Evolutionary conservation across 2,888 invertebrate genomes (phyloP), one percentile per base, ranked within the genome.

Genomic region (Agriotes lineatus): DNA sequence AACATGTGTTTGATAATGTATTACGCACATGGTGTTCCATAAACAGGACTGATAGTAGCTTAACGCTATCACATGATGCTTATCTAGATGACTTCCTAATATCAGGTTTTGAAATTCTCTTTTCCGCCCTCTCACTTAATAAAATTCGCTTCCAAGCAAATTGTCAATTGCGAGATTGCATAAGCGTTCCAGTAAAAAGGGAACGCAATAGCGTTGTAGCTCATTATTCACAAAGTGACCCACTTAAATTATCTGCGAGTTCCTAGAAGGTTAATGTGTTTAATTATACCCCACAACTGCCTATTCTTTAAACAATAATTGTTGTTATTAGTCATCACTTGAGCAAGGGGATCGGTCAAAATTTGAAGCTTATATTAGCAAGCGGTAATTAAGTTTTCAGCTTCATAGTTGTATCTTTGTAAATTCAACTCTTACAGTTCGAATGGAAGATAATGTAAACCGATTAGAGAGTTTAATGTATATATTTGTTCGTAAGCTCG

Each of bases 221-320:
- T 25, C 22, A 25, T 18, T 18, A 50, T 30, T 52, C 30, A 52
- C 33, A 33, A 52, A 16, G 12, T 18, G 52, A 1, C 52, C 52
- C 30, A 18, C 2, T 48, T 25, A 16, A 19, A 33, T 12, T 33
- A 52, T 52, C 35, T 30, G 1, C n/a, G 25, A 18, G 22, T 52
- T 52, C 52, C 9, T 30, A 33, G 52, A 52, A 52, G 35, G 52
- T 52, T 52, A 52, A 52, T 52, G 52, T 18, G 18, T 52, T 52
- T 52, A 52, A 52, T 52, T 52, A 52, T 33, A 52, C 16, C 25
- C 33, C 16, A 12, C 16, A 6, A 33, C 19, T 25, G 7, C n/a
- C n/a, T n/a, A n/a, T n/a, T n/a, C n/a, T n/a, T n/a, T n/a, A n/a
- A n/a, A n/a, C n/a, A n/a, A n/a, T n/a, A n/a, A n/a, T n/a, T n/a